These are phyloP conservation scores for Caradrina kadenii DNA, from an alignment of 2,888 invertebrate species.

Conservation along the genomic window DNA sequence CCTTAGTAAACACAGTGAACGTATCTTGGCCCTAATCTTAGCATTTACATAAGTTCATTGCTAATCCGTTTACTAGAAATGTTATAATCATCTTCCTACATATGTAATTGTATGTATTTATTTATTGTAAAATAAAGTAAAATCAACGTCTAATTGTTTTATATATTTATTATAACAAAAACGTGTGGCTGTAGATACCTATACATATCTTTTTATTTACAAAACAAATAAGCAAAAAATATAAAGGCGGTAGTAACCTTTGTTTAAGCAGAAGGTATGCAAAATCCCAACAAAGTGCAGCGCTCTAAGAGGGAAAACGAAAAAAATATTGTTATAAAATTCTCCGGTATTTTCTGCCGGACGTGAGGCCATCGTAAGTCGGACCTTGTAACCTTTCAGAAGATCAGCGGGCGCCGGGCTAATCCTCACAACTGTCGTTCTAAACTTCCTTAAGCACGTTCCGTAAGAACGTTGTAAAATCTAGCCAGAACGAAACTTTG, in stretches of 20 bases:
- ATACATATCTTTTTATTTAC: too few relatives aligned
- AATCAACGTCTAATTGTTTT: too few relatives aligned
- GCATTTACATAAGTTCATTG: slow-evolving; percentile 70
- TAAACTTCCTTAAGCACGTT: slow-evolving; percentile 43
- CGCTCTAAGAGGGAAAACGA: neutral
- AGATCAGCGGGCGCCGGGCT: slow-evolving; percentile 34
- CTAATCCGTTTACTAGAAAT: slow-evolving; percentile 75
- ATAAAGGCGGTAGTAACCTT: too few relatives aligned
- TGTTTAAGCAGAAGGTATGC: too few relatives aligned
- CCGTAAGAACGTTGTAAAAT: slow-evolving; percentile 24
- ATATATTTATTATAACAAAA: too few relatives aligned
- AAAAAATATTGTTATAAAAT: slow-evolving; percentile 3
- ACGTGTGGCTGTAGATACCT: too few relatives aligned
- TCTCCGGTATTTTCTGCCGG: slow-evolving; percentile 15
- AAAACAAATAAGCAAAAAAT: too few relatives aligned
- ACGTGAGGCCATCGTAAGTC: slow-evolving; percentile 22
- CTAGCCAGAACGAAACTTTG: slow-evolving; percentile 41
- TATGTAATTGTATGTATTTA: too few relatives aligned
- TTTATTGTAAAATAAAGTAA: too few relatives aligned
- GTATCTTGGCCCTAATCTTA: slow-evolving; percentile 59
- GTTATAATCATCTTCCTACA: slow-evolving; percentile 56
- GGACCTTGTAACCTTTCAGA: slow-evolving; percentile 16
- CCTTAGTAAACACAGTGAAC: slow-evolving; percentile 48
- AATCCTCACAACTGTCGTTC: slow-evolving; percentile 49
- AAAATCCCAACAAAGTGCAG: slow-evolving; percentile 1